Conservation (phyloP, 2,888 invertebrate species). For the Ornithoptera priamus region DNA sequence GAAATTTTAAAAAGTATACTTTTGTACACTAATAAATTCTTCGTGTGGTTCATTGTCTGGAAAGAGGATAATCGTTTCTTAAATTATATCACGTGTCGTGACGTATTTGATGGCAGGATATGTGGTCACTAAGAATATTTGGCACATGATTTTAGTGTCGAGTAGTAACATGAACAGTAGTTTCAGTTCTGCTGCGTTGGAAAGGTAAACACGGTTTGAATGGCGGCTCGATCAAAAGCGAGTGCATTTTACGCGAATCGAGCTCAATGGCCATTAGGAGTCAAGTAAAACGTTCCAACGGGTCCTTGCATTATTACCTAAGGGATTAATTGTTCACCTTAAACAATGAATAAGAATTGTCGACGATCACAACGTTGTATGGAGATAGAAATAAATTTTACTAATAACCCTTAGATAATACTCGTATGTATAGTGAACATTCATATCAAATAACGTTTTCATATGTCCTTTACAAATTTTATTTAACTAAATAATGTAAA, state of each 20-base stretch:
- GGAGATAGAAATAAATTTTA: not conserved
- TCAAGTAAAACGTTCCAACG: constrained; percentile 53
- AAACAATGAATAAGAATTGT: constrained; percentile 39
- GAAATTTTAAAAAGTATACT: too few species aligned
- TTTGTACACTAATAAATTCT: too few species aligned
- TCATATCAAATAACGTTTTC: not conserved
- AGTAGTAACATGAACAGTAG: constrained; percentile 9
- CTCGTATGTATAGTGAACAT: too few species aligned
- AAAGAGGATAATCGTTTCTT: not conserved
- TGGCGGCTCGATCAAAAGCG: constrained; percentile 36
- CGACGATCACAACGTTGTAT: not conserved
- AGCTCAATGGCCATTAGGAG: constrained; percentile 52
- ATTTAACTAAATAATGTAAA: too few species aligned
- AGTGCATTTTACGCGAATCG: constrained; percentile 57
- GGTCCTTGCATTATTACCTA: constrained; percentile 62
- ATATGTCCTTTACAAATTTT: too few species aligned
- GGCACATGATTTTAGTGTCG: constrained; percentile 9
- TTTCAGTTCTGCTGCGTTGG: constrained; percentile 4
- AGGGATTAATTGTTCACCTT: constrained; percentile 59
- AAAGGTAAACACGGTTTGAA: constrained; percentile 17
- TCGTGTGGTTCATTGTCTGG: too few species aligned
- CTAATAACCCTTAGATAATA: not conserved
- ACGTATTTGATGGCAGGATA: constrained; percentile 7
- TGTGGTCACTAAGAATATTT: constrained; percentile 9
- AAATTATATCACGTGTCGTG: not conserved